A percentile compares a stretch with the other conserved stretches of the same genome.
These are phyloP conservation scores for Ptilonorhynchus violaceus DNA, from an alignment of 2,113 vertebrate genomes.

Conservation along the genomic window DNA sequence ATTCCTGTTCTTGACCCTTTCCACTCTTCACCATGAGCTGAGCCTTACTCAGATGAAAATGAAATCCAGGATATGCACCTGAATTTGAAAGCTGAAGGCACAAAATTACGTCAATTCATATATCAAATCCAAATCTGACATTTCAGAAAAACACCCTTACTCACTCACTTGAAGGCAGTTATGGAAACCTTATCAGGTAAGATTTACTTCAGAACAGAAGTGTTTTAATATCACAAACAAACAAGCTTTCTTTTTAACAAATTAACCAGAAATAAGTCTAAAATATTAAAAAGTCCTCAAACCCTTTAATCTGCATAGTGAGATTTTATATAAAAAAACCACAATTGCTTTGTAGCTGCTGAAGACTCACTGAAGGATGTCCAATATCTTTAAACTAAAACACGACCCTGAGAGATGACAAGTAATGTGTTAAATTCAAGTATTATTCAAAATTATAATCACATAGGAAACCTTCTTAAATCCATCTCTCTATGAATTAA, in stretches of 20 bases:
- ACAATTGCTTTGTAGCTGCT: not conserved
- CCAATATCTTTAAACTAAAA: not conserved
- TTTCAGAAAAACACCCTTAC: not conserved
- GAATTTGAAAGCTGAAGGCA: not conserved
- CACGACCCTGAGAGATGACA: not conserved
- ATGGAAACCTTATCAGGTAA: not conserved
- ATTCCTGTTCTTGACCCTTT: not conserved
- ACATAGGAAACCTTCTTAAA: not conserved
- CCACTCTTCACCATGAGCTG: not conserved
- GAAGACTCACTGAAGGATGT: not conserved
- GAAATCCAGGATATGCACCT: not conserved
- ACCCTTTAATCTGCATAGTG: not conserved
- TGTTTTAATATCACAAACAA: not conserved
- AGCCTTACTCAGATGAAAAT: not conserved
- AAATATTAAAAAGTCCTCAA: not conserved
- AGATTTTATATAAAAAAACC: not conserved
- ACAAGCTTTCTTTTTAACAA: not conserved
- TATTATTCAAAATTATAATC: not conserved
- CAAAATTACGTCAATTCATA: not conserved
- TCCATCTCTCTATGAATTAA: slow-evolving; percentile 11
- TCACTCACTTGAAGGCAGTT: not conserved
- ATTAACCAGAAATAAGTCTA: not conserved
- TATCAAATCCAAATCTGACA: not conserved
- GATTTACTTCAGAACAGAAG: not conserved
- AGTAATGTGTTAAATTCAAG: not conserved